Conservation (phyloP, 1,140 invertebrate species). For the Dinothrombium tinctorium region DNA sequence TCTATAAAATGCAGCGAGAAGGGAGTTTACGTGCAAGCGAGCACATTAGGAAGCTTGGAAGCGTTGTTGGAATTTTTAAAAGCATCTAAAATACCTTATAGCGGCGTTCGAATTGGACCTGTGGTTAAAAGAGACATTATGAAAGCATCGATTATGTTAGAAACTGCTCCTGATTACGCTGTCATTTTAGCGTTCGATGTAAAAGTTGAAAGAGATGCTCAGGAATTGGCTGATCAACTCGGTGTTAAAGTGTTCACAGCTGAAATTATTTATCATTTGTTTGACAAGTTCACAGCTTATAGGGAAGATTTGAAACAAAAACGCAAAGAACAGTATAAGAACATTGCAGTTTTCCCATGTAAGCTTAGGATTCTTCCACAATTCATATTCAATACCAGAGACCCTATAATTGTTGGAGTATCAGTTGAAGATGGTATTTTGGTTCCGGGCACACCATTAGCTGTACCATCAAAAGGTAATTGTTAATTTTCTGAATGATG, state of each 20-base stretch:
- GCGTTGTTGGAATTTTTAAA: constrained; percentile 85
- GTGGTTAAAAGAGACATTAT: constrained; percentile 98
- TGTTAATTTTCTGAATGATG: constrained; percentile 12
- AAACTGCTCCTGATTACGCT: constrained; percentile 88
- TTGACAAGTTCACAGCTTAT: constrained; percentile 88
- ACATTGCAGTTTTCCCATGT: constrained; percentile 93
- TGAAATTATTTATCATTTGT: constrained; percentile 98
- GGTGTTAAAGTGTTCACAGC: constrained; percentile 95
- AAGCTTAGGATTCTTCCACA: constrained; percentile 65
- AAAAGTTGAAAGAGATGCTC: constrained; percentile 87
- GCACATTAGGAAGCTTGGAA: constrained; percentile 90
- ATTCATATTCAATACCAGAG: constrained; percentile 87
- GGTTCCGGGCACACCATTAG: constrained; percentile 85
- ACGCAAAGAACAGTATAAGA: constrained; percentile 81
- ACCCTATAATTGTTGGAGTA: constrained; percentile 91
- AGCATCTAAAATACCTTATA: constrained; percentile 88
- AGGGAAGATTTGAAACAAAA: constrained; percentile 72
- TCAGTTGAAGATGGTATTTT: constrained; percentile 84
- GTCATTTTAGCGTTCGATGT: constrained; percentile 98
- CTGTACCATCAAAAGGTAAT: constrained; percentile 79
- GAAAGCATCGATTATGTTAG: constrained; percentile 96
- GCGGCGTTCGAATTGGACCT: constrained; percentile 93
- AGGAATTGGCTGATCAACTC: constrained; percentile 78
- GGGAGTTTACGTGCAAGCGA: constrained; percentile 96
- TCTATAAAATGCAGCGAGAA: constrained; percentile 67